These are phyloP conservation scores for Armadillidium nasatum DNA, from an alignment of 1,140 invertebrate genomes.

Conservation along the genomic window DNA sequence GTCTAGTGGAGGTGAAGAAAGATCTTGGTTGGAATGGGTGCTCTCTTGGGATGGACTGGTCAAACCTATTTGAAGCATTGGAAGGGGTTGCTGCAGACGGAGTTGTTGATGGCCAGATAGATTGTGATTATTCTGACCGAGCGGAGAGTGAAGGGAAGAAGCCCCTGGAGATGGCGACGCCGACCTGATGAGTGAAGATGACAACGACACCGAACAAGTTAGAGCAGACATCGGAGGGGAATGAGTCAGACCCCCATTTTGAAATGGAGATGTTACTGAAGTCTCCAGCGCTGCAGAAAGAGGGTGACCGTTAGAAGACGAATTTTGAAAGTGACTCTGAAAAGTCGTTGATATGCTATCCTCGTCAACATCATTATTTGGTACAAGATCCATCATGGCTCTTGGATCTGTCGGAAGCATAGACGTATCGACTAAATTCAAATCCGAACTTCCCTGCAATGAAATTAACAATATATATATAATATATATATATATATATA, in stretches of 20 bases:
- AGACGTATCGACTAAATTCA: not conserved
- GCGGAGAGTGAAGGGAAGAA: not conserved
- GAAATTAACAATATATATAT: not conserved
- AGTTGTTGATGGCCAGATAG: not conserved
- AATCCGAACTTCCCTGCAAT: not conserved
- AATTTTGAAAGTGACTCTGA: not conserved
- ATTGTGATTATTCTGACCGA: not conserved
- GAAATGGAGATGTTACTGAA: not conserved
- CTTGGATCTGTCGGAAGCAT: not conserved
- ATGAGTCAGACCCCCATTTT: not conserved
- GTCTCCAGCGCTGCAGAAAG: not conserved
- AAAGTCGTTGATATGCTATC: not conserved
- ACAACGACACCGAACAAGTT: not conserved
- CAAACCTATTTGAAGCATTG: not conserved
- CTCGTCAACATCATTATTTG: not conserved
- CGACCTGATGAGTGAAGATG: not conserved
- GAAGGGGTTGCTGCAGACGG: not conserved
- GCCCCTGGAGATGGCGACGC: not conserved
- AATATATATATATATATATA: no score
- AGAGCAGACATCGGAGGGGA: not conserved
- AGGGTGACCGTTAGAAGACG: not conserved
- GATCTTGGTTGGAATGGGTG: not conserved
- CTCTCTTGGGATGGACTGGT: not conserved
- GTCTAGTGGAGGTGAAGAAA: not conserved
- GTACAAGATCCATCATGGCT: not conserved